Conservation (phyloP, 1,140 invertebrate species). For the Amphibalanus amphitrite region DNA sequence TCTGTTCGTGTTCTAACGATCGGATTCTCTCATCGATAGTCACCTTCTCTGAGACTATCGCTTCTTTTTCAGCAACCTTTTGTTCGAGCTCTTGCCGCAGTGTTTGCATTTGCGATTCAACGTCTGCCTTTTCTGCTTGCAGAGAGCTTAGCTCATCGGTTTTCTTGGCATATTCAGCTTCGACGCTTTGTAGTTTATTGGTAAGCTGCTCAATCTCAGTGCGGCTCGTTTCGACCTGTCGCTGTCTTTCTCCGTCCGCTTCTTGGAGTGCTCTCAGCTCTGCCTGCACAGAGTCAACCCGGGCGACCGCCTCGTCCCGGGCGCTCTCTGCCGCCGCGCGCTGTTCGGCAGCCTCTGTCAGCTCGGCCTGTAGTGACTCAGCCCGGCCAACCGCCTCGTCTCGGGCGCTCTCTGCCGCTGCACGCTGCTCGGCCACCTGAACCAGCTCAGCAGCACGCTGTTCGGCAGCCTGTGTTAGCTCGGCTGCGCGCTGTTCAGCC, state of each 20-base stretch:
- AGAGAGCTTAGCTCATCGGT: not conserved
- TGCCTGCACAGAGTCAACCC: no score
- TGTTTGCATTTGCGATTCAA: not conserved
- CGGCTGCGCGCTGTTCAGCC: no score
- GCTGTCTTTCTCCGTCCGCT: not conserved
- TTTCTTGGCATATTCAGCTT: not conserved
- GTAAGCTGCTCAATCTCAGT: not conserved
- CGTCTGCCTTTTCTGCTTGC: not conserved
- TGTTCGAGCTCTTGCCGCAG: not conserved
- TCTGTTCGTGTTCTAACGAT: not conserved
- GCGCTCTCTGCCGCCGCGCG: not conserved
- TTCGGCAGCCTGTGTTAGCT: no score
- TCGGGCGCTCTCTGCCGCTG: not conserved
- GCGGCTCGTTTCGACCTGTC: not conserved
- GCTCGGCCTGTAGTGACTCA: not conserved
- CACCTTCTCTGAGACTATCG: not conserved
- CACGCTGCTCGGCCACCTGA: no score
- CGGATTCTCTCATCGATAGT: not conserved
- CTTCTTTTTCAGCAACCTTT: not conserved
- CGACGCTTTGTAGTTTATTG: not conserved
- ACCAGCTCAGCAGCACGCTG: no score
- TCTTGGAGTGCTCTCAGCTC: not conserved
- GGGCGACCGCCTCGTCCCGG: no score
- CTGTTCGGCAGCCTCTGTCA: not conserved
- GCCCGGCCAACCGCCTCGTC: no score